A percentile compares a stretch with the other conserved stretches of the same genome.
phyloP scores from a whole-genome alignment of 2,888 invertebrate genomes.

The Priapulus caudatus region DNA sequence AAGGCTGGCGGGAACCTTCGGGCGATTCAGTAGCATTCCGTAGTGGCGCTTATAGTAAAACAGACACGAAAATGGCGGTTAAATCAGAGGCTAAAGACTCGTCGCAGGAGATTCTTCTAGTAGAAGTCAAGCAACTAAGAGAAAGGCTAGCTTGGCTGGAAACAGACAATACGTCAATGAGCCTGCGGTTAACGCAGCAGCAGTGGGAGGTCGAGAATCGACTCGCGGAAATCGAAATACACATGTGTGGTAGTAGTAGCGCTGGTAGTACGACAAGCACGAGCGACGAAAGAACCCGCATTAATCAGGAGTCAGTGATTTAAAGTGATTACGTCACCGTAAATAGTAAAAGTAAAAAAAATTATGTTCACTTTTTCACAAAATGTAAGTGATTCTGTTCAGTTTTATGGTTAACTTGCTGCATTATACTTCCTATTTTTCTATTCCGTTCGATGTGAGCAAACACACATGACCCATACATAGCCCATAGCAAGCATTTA shows the following conservation, averaged over 20 bases:
- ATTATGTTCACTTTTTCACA: too few relatives aligned
- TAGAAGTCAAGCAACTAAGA: slow-evolving; percentile 79
- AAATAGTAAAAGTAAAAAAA: too few relatives aligned
- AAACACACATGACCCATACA: too few relatives aligned
- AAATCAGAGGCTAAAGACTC: slow-evolving; percentile 23
- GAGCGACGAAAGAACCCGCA: slow-evolving; percentile 2
- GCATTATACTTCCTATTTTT: too few relatives aligned
- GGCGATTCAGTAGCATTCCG: too few relatives aligned
- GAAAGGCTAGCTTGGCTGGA: slow-evolving; percentile 77
- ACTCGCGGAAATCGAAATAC: slow-evolving; percentile 91
- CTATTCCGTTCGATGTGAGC: too few relatives aligned
- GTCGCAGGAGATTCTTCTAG: slow-evolving; percentile 65
- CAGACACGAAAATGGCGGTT: neutral
- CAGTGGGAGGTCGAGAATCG: slow-evolving; percentile 85
- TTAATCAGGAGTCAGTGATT: slow-evolving; percentile 1
- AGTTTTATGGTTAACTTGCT: too few relatives aligned
- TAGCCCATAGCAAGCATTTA: too few relatives aligned
- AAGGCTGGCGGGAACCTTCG: neutral
- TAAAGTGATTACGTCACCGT: too few relatives aligned
- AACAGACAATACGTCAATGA: slow-evolving; percentile 85
- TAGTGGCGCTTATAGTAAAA: too few relatives aligned
- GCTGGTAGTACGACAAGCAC: neutral
- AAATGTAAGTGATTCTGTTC: too few relatives aligned
- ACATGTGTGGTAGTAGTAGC: slow-evolving; percentile 54
- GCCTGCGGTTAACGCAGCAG: slow-evolving; percentile 80